A percentile compares a stretch with the other conserved stretches of the same genome.
phyloP scores from a whole-genome alignment of 2,113 vertebrate species.

The Lamprologus ornatipinnis region DNA sequence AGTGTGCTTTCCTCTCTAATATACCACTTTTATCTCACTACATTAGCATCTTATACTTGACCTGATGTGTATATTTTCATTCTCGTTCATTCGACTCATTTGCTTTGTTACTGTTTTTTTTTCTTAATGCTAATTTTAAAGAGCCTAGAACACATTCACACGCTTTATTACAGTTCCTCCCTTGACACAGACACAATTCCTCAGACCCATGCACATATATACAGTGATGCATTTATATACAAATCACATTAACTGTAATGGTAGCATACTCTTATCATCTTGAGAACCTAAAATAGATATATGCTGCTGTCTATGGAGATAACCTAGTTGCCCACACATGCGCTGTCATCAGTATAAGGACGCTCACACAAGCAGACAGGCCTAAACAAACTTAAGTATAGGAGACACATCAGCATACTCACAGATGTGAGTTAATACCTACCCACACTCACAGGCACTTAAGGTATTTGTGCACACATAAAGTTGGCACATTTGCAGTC shows the following conservation, averaged over 20 bases:
- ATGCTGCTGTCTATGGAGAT: conserved; percentile 1
- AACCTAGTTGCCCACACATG: conserved; percentile 5
- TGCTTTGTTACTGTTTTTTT: neutral
- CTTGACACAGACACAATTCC: neutral
- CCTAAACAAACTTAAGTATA: neutral
- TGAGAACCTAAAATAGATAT: conserved; percentile 21
- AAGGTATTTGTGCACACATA: neutral
- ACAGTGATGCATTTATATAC: neutral
- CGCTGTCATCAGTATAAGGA: neutral
- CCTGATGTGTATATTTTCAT: neutral
- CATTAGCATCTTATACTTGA: neutral
- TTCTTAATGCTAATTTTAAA: neutral
- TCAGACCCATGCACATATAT: neutral
- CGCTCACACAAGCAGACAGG: neutral
- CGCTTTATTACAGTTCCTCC: neutral
- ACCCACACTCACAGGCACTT: neutral
- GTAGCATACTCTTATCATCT: neutral
- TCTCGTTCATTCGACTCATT: neutral
- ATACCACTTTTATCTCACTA: neutral
- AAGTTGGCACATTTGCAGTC: neutral
- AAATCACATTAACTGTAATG: neutral
- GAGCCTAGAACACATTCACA: neutral
- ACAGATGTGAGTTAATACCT: neutral
- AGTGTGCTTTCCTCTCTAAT: neutral
- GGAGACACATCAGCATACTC: neutral